Evolutionary conservation across 2,888 invertebrate genomes (phyloP), one percentile per base, ranked within the genome.

Genomic region (Polyommatus iphigenia): DNA sequence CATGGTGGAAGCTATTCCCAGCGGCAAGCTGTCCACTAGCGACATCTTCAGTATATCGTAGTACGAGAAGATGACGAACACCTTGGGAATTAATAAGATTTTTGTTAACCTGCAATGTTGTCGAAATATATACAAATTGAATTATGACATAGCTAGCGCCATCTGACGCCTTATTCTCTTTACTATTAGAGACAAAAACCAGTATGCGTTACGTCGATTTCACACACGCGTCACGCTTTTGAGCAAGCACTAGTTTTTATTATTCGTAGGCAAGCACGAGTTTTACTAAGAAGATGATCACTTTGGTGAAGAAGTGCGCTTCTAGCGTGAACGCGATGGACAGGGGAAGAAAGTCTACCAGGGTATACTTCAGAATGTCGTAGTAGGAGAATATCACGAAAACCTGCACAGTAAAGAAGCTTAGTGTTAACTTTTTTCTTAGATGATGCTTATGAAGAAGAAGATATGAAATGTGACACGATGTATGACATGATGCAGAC

Each of bases 361-460:
- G 95, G 0, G 96, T 96, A 78, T 97, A 95, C 71, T 97, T 96
- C 4, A 98, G 88, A 79, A 97, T 96, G 83, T 97, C 97, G 85
- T 97, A 98, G 82, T 97, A 96, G 0, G 98, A 96, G 46, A 97
- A 96, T 57, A 97, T 95, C 8, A 97, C 96, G 87, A 97, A 98
- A 0, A 97, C 92, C 72, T 73, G 41, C 13, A 13, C 8, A 41
- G 10, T 4, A 41, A 18, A 41, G 10, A 62, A 13, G 24, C 3
- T 20, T 29, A 29, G 24, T 62, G 3, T 62, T 1, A 50, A 50
- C 15, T 24, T 10, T 59, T 5, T 59, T 59, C 20, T 20, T 10
- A 20, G 20, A 62, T 15, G 15, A 62, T 13, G 29, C 0, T 62
- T 3, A 24, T 24, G 10, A 29, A 13, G 0, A 97, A 96, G 97